These are phyloP conservation scores for Threskiornis aethiopicus DNA, from an alignment of 2,797 vertebrate genomes.

Conservation along the genomic window DNA sequence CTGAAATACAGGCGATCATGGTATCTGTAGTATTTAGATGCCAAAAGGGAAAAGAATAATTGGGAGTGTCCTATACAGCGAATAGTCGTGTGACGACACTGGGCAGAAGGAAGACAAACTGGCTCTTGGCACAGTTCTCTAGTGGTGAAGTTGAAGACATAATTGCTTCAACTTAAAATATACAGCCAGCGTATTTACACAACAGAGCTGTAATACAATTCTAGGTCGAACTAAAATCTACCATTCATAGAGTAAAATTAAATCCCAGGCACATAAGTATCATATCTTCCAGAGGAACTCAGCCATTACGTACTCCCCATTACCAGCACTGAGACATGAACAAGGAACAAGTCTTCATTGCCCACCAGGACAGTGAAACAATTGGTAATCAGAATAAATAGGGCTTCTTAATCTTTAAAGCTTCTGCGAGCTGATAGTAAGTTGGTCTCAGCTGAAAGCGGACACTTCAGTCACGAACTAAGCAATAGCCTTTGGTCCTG, in stretches of 20 bases:
- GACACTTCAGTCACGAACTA: not conserved
- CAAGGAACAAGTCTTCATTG: not conserved
- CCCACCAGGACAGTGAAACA: not conserved
- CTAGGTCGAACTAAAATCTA: not conserved
- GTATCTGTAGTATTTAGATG: not conserved
- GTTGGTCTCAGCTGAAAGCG: slow-evolving; percentile 2
- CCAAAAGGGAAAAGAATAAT: not conserved
- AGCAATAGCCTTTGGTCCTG: not conserved
- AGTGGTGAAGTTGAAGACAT: not conserved
- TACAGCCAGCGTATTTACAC: not conserved
- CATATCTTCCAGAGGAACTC: not conserved
- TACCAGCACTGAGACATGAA: not conserved
- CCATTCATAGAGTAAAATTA: not conserved
- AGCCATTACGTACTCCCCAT: not conserved
- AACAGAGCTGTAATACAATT: not conserved
- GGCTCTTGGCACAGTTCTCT: not conserved
- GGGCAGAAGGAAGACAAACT: not conserved
- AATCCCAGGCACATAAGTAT: not conserved
- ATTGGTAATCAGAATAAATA: not conserved
- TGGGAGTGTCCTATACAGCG: not conserved
- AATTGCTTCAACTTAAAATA: slow-evolving; percentile 17
- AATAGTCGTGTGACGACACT: not conserved
- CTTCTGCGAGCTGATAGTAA: not conserved
- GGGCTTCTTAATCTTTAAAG: not conserved
- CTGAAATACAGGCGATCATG: not conserved